Evolutionary conservation across 2,797 vertebrate genomes (phyloP).

Genomic region (Hydrocynus forskahlii): DNA sequence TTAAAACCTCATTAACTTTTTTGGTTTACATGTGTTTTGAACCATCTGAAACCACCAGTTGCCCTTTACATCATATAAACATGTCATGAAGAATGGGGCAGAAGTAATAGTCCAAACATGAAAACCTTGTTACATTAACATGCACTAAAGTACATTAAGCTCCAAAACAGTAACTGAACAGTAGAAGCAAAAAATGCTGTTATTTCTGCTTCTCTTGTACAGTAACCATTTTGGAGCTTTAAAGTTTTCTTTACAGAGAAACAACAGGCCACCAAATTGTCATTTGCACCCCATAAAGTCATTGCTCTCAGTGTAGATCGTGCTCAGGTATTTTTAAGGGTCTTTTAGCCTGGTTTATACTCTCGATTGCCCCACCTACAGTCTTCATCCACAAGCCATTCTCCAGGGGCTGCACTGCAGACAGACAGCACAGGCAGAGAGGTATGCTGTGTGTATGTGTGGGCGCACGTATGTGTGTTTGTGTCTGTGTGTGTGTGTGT

Average conservation of each 20-base stretch:
- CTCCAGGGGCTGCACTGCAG: constrained; percentile 41
- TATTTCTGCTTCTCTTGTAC: no score
- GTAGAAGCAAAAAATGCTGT: no score
- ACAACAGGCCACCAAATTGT: constrained; percentile 10
- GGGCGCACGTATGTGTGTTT: constrained; percentile 16
- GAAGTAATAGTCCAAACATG: no score
- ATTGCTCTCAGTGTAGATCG: not conserved
- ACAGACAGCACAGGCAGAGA: constrained; percentile 46
- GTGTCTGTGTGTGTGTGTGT: constrained; percentile 16
- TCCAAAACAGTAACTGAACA: no score
- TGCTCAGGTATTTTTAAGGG: not conserved
- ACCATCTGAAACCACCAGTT: not conserved
- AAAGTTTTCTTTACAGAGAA: no score
- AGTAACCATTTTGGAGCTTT: no score
- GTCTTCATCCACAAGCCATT: constrained; percentile 21
- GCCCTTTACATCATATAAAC: not conserved
- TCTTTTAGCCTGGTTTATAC: constrained; percentile 9
- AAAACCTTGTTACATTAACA: no score
- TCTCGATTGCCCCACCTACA: constrained; percentile 26
- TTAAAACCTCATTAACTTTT: no score
- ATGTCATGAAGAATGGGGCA: not conserved
- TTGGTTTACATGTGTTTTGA: not conserved
- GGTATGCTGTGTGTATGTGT: constrained; percentile 32
- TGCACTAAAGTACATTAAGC: no score
- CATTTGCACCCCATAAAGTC: not conserved